phyloP scores from a whole-genome alignment of 2,797 vertebrate species.

The Micropoecilia bifurca region DNA sequence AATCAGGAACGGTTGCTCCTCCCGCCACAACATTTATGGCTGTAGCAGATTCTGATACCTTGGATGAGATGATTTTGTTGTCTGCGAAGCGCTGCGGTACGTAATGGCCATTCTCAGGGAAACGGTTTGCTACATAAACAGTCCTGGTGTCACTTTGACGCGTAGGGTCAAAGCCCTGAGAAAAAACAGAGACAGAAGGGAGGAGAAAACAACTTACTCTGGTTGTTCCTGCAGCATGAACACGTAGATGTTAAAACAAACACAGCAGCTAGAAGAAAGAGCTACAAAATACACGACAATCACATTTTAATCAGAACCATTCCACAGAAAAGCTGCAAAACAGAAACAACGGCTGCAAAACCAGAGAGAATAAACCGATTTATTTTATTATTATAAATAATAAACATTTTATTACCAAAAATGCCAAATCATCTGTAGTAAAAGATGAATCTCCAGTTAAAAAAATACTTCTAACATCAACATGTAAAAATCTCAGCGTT shows the following conservation, averaged over 20 bases:
- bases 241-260: neutral
- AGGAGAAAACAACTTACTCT: conserved; percentile 16
- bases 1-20: too few relatives aligned
- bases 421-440: too few relatives aligned
- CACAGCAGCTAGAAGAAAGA: neutral
- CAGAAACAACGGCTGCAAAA: neutral
- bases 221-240: neutral
- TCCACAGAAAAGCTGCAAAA: neutral
- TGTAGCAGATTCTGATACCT: conserved; percentile 80
- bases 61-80: conserved; percentile 98
- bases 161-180: conserved; percentile 95
- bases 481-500: too few relatives aligned
- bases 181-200: neutral
- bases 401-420: too few relatives aligned
- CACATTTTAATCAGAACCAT: neutral
- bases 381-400: too few relatives aligned
- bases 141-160: conserved; percentile 98
- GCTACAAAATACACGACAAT: neutral
- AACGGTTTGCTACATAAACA: conserved; percentile 95
- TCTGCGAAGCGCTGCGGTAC: conserved; percentile 95
- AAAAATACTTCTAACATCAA: too few relatives aligned
- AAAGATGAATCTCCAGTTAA: too few relatives aligned
- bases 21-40: too few relatives aligned
- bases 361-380: neutral
- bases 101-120: conserved; percentile 94